Evolutionary conservation across 2,888 invertebrate species (phyloP), one percentile per base, ranked within the genome.

Genomic region (Acrobasis consociella): DNA sequence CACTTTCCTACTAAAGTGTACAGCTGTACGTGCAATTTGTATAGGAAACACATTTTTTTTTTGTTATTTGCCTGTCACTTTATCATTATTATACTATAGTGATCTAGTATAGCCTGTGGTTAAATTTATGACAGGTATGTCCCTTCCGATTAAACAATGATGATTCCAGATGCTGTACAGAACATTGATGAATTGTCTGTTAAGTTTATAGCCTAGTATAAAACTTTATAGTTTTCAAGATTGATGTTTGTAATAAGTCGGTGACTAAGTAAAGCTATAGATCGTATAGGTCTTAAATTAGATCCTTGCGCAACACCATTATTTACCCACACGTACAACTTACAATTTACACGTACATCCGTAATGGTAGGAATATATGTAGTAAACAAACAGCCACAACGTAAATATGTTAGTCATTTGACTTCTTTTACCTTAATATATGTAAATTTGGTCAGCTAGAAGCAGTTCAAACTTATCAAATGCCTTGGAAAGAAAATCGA

Each of bases 221-320:
- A 46, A 46, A 46, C 46, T 46, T 42, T 22, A 51, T 51, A 13
- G 31, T 52, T 52, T 31, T 37, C 51, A 51, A 22, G 51, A 46
- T 7, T 46, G 5, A 46, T 7, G 46, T n/a, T 13, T 13, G n/a
- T n/a, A 46, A 5, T 13, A 13, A 46, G 1, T n/a, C 13, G n/a
- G 46, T 46, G 46, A 46, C 46, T 46, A 46, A 46, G 46, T 46
- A n/a, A 46, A 46, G 46, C 46, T 46, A n/a, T 56, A 42, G 16
- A 53, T 53, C 39, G 37, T 50, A 59, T 13, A 31, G 17, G 52
- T 38, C 65, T 22, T 37, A 67, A 60, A 49, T 31, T 46, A 52
- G 52, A 49, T 63, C 62, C 64, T 64, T 64, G 67, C 61, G 50
- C 5, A 46, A 63, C n/a, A 13, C 62, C 37, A 55, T 17, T 63